Conservation (phyloP, 2,888 invertebrate genomes). For the Troides aeacus region DNA sequence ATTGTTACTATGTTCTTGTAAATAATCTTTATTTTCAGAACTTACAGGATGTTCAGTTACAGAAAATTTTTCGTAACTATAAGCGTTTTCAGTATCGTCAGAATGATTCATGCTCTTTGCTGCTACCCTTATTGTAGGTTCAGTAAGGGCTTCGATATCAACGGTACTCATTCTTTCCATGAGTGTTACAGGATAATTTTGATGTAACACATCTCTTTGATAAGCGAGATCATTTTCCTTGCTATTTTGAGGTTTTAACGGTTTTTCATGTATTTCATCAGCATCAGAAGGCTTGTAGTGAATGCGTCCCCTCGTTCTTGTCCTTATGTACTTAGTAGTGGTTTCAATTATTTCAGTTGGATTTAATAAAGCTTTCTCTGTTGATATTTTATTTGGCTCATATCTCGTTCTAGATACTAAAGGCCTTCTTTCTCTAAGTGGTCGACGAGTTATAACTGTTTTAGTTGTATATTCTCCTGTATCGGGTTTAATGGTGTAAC, state of each 20-base stretch:
- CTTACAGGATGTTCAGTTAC: slow-evolving; percentile 52
- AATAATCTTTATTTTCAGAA: slow-evolving; percentile 48
- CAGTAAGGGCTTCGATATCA: slow-evolving; percentile 72
- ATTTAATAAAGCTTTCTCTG: slow-evolving; percentile 58
- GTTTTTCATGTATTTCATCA: slow-evolving; percentile 58
- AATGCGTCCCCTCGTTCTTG: slow-evolving; percentile 73
- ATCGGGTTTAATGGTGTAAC: slow-evolving; percentile 65
- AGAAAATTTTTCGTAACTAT: slow-evolving; percentile 63
- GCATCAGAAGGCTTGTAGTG: slow-evolving; percentile 73
- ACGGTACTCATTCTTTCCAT: slow-evolving; percentile 73
- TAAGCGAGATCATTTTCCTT: slow-evolving; percentile 78
- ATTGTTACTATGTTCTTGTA: slow-evolving; percentile 46
- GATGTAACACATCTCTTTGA: slow-evolving; percentile 82
- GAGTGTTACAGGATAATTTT: slow-evolving; percentile 82
- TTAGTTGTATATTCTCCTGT: slow-evolving; percentile 66
- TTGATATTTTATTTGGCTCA: slow-evolving; percentile 66
- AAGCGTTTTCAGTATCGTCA: slow-evolving; percentile 68
- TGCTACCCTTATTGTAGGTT: slow-evolving; percentile 52
- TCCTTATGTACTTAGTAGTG: slow-evolving; percentile 56
- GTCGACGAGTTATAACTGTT: slow-evolving; percentile 67
- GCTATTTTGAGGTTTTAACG: slow-evolving; percentile 44
- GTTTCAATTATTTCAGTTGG: slow-evolving; percentile 54
- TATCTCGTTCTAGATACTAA: slow-evolving; percentile 57
- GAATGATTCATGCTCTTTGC: slow-evolving; percentile 49
- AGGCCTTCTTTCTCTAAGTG: slow-evolving; percentile 77